phyloP scores from a whole-genome alignment of 2,113 vertebrate genomes.

The Corydoras sp. region DNA sequence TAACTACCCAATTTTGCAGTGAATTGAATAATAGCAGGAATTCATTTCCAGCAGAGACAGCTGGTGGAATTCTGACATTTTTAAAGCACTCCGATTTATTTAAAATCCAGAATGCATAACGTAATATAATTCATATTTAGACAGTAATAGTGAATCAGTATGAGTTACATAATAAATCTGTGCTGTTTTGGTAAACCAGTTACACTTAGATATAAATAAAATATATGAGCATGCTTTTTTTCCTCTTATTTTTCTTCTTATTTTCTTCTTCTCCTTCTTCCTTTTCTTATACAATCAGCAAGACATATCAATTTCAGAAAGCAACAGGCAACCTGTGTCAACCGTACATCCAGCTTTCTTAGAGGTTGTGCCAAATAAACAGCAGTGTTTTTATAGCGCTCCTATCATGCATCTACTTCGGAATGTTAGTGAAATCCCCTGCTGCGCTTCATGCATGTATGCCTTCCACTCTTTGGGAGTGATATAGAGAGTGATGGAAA shows the following conservation, averaged over 20 bases:
- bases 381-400: conserved; percentile 9
- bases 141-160: no score
- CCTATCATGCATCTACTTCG: conserved; percentile 43
- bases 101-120: no score
- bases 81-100: no score
- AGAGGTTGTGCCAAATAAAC: conserved; percentile 32
- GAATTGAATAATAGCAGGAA: no score
- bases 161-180: conserved; percentile 24
- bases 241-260: no score
- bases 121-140: no score
- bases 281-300: conserved; percentile 52
- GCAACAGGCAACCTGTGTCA: conserved; percentile 52
- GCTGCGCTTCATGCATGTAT: background rate
- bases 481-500: background rate
- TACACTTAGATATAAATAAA: background rate
- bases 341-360: conserved; percentile 49
- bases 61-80: no score
- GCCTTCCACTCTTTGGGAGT: background rate
- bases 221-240: background rate
- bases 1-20: no score
- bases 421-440: conserved; percentile 21
- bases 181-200: background rate
- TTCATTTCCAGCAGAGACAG: no score
- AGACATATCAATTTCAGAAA: conserved; percentile 68
- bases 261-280: conserved; percentile 26